Percentiles rank a stretch among this genome's conserved stretches.
phyloP scores from a whole-genome alignment of 2,888 invertebrate species.

The Tipula helvola region DNA sequence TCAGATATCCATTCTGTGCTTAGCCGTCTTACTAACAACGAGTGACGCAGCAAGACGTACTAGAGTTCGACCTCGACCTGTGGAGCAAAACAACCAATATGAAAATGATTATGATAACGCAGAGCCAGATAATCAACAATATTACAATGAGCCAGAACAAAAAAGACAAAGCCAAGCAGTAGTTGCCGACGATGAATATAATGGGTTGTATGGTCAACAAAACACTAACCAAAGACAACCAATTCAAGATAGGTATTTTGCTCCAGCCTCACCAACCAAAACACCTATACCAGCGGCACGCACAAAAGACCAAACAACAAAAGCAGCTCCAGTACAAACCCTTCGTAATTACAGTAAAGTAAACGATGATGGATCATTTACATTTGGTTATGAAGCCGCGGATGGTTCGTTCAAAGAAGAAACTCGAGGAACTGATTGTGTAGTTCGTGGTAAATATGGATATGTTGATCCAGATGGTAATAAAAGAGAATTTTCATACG shows the following conservation, averaged over 20 bases:
- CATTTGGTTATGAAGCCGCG: conserved; percentile 59
- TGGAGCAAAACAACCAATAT: conserved; percentile 19
- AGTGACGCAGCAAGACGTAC: conserved; percentile 22
- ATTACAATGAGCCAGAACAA: conserved; percentile 31
- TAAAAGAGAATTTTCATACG: conserved; percentile 75
- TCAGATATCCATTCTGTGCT: not conserved
- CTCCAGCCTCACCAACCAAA: conserved; percentile 21
- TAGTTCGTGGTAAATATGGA: conserved; percentile 76
- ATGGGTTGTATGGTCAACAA: conserved; percentile 37
- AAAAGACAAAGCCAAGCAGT: conserved; percentile 24
- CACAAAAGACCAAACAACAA: conserved; percentile 44
- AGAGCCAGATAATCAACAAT: conserved; percentile 34
- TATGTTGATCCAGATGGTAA: conserved; percentile 79
- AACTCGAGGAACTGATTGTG: conserved; percentile 73
- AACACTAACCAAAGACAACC: conserved; percentile 13
- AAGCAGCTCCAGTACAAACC: conserved; percentile 66
- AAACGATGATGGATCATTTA: conserved; percentile 47
- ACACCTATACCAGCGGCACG: conserved; percentile 33
- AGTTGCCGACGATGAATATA: conserved; percentile 36
- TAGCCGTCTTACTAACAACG: not conserved
- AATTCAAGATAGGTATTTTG: conserved; percentile 19
- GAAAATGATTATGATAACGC: conserved; percentile 34
- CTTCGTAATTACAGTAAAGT: conserved; percentile 72
- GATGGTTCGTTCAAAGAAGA: conserved; percentile 81
- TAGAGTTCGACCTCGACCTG: conserved; percentile 38